Base-by-base conservation (phyloP, 2,113 vertebrate genomes). In the Lepus europaeus region DNA sequence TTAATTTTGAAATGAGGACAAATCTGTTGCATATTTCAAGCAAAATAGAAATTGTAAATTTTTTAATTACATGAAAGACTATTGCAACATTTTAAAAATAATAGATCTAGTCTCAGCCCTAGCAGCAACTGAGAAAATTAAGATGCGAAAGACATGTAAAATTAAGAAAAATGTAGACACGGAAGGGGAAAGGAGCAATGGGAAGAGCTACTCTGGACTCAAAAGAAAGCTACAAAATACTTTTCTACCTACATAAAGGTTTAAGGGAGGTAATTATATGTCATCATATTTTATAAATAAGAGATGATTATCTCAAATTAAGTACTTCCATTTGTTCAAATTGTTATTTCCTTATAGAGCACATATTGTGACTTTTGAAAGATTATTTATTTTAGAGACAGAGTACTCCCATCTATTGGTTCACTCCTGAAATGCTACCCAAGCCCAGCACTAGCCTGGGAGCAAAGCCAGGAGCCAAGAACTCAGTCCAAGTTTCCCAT, bases 41-140 rank as follows among this genome's bases (percentile, higher is more conserved):
- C 56, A 29, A 74, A 72, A 13, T 0, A 49, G 33, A 82, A 91
- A 45, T 19, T 36, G 25, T 66, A 53, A 39, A 85, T 77, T 66
- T 76, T 14, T 51, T 53, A 70, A 25, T 87, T 87, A 56, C 19
- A 72, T 83, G 11, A 96, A 92, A 64, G 45, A 73, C 45, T 49
- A 81, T 33, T 84, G 73, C 74, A 80, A 78, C 36, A 31, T 12
- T 85, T 91, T 83, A 69, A 70, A 92, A 84, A 81, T 33, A 93
- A 81, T 23, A 84, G 13, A 23, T 33, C 51, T 64, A 39, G 59
- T 59, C n/a, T 89, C 27, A 76, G 20, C 7, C 23, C 45, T 29
- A 63, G 31, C 12, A 45, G 13, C 6, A 77, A 39, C 51, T 66
- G 59, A 77, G 20, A 53, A 91, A 90, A 80, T 80, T 64, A 85